These are phyloP conservation scores for Brassicogethes aeneus DNA, from an alignment of 2,888 invertebrate species.

Conservation along the genomic window DNA sequence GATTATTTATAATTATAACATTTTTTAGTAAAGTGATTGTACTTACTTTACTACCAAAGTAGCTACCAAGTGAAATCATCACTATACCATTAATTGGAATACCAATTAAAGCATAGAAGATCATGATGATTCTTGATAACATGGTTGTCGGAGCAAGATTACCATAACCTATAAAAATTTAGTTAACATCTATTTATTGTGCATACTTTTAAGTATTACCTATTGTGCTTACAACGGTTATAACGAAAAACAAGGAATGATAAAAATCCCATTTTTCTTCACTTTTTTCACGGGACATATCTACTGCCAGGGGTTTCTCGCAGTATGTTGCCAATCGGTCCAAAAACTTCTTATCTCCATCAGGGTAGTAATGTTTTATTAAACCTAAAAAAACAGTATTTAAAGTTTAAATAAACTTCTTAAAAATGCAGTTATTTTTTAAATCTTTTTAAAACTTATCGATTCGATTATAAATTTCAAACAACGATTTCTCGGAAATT, in stretches of 20 bases:
- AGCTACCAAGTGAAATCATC: conserved; percentile 74
- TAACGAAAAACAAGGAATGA: conserved; percentile 84
- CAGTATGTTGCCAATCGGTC: conserved; percentile 61
- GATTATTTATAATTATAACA: conserved; percentile 7
- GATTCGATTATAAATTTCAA: too few species aligned
- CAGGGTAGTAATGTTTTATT: conserved; percentile 48
- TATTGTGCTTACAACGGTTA: conserved; percentile 86
- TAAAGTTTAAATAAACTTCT: conserved; percentile 5
- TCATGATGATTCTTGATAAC: conserved; percentile 74
- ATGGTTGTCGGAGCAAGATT: conserved; percentile 79
- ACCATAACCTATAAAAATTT: conserved; percentile 64
- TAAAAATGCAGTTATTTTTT: too few species aligned
- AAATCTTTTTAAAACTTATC: too few species aligned
- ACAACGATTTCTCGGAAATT: too few species aligned
- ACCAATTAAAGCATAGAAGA: conserved; percentile 78
- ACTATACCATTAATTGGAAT: conserved; percentile 76
- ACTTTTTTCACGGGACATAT: conserved; percentile 51
- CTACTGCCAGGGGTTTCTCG: conserved; percentile 60
- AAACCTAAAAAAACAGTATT: conserved; percentile 46
- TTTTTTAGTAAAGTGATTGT: background rate
- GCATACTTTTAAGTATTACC: conserved; percentile 45
- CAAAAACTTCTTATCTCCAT: conserved; percentile 48
- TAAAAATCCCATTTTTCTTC: conserved; percentile 79
- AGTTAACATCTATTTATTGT: background rate
- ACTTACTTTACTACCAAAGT: conserved; percentile 69